Base-by-base conservation (phyloP, 2,888 invertebrate genomes). In the Drosophila hawaiiensis region DNA sequence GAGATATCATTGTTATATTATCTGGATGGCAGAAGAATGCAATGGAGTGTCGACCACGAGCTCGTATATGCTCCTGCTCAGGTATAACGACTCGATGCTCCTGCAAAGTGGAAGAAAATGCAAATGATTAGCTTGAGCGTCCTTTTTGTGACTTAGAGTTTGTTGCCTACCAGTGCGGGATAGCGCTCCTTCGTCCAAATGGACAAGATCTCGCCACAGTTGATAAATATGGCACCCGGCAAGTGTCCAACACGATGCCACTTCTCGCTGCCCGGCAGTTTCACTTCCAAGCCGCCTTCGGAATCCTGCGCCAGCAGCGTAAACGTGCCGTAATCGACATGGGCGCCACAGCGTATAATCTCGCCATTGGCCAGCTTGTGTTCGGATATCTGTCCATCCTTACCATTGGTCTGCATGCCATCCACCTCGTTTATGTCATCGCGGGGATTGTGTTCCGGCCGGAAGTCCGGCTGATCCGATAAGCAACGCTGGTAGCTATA, bases 1-100 rank as follows among this genome's bases (percentile, higher is more conserved):
- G 93, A 78, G 93, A 92, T 83, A 94, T 93, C 91, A 92, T 92
- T 53, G 93, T 94, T 54, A 92, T 76, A 76, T 94, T 94, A 82
- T 93, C 96, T 3, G 97, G 96, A 93, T 96, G 96, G 83, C 96
- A 96, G 94, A 96, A 96, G 94, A 95, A 96, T 35, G 96, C 96
- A 76, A 97, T 95, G 83, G 96, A 96, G 93, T 96, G 96, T n/a
- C 96, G 95, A 4, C 95, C 95, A 76, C 95, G 94, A 0, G 95
- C 94, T 68, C 95, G 94, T 4, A 95, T 94, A 88, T 94, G 94
- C 74, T 94, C 94, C 33, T 95, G 95, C 19, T 95, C 94, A 0
- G 97, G 97, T 5, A 97, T 95, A 19, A 96, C 95, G 12, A 97
- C 96, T 49, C 97, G 95, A 92, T 97, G 97, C 92, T 95, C 94